phyloP scores from a whole-genome alignment of 1,140 invertebrate species.

The Globodera ellingtonae region DNA sequence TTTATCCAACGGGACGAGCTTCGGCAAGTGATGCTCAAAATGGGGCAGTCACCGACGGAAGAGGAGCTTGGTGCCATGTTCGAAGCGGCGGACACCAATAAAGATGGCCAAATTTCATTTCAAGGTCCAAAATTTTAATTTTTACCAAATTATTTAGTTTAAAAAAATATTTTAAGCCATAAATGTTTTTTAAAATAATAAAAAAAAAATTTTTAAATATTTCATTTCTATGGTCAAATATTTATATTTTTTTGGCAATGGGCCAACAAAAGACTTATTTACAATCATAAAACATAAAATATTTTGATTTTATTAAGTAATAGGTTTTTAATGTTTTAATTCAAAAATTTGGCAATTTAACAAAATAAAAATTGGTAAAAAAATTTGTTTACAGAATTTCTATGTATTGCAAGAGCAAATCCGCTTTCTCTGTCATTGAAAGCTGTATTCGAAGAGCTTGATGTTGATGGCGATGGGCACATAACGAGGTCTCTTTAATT shows the following conservation, averaged over 20 bases:
- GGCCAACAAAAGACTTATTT: too few relatives aligned
- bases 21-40: constrained; percentile 63
- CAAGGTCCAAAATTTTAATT: constrained; percentile 28
- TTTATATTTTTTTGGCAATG: too few relatives aligned
- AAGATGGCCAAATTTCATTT: constrained; percentile 55
- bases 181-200: too few relatives aligned
- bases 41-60: constrained; percentile 65
- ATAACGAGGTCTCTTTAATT: constrained; percentile 51
- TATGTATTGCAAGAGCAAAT: constrained; percentile 62
- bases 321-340: background rate
- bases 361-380: background rate
- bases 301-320: too few relatives aligned
- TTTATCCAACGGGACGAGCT: constrained; percentile 64
- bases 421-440: constrained; percentile 62
- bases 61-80: constrained; percentile 61
- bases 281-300: too few relatives aligned
- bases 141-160: background rate
- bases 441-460: constrained; percentile 64
- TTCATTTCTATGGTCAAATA: too few relatives aligned
- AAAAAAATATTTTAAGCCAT: too few relatives aligned
- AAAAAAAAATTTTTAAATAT: too few relatives aligned
- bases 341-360: background rate
- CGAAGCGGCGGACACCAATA: constrained; percentile 50
- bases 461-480: constrained; percentile 64
- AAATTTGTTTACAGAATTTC: constrained; percentile 55